phyloP scores from a whole-genome alignment of 2,797 vertebrate species.

The Pipistrellus kuhlii region DNA sequence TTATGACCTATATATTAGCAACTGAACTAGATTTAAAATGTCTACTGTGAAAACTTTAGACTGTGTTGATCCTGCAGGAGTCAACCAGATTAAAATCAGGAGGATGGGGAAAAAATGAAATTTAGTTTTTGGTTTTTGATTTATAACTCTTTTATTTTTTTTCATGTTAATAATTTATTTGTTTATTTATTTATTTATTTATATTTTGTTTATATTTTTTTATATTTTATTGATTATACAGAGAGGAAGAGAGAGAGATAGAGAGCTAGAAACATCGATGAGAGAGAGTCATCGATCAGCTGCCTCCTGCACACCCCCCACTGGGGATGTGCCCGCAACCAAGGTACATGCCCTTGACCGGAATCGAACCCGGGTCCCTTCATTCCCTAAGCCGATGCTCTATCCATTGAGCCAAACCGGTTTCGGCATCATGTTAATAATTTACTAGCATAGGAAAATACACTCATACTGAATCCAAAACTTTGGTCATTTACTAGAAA shows the following conservation, averaged over 20 bases:
- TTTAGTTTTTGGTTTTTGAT: background rate
- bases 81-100: background rate
- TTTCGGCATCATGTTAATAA: conserved; percentile 18
- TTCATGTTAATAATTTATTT: conserved; percentile 15
- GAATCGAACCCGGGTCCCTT: too few species aligned
- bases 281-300: too few species aligned
- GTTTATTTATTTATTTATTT: too few species aligned
- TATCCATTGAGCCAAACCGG: too few species aligned
- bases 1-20: background rate
- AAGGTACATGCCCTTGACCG: too few species aligned
- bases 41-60: background rate
- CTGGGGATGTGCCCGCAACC: too few species aligned
- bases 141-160: background rate
- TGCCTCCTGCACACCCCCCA: too few species aligned
- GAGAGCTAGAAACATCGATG: too few species aligned
- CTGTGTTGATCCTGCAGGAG: background rate
- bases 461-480: background rate
- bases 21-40: background rate
- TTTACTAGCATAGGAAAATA: background rate
- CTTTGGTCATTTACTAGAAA: conserved; percentile 34
- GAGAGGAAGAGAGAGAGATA: too few species aligned
- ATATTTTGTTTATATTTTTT: too few species aligned
- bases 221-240: too few species aligned
- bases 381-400: too few species aligned
- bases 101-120: background rate